Conservation (phyloP, 2,113 vertebrate species). For the Oreochromis spilurus region DNA sequence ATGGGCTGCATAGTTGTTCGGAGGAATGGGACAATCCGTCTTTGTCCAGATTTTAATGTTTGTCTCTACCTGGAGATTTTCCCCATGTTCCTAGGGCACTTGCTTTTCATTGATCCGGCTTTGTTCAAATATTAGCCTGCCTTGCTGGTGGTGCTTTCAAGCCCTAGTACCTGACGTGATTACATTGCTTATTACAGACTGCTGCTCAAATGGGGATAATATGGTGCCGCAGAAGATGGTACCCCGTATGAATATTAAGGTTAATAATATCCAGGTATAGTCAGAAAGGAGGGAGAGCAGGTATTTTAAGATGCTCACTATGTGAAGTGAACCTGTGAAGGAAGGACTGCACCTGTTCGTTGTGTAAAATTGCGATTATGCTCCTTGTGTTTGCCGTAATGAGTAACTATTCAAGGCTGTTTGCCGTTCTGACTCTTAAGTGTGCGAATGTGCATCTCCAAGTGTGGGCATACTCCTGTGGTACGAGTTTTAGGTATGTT, state of each 20-base stretch:
- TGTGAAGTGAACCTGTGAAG: neutral
- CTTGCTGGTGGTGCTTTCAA: constrained; percentile 1
- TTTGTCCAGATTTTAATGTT: constrained; percentile 33
- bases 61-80: constrained; percentile 25
- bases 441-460: neutral
- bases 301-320: constrained; percentile 10
- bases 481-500: neutral
- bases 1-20: neutral
- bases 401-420: constrained; percentile 22
- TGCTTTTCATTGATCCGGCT: constrained; percentile 41
- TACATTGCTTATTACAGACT: constrained; percentile 19
- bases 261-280: neutral
- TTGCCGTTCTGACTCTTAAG: constrained; percentile 14
- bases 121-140: constrained; percentile 52
- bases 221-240: neutral
- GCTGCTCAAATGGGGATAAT: constrained; percentile 1
- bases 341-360: constrained; percentile 18
- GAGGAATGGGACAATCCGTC: constrained; percentile 37
- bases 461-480: neutral
- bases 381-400: constrained; percentile 26
- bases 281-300: neutral
- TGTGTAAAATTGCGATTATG: neutral
- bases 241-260: neutral
- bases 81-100: neutral
- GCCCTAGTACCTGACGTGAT: constrained; percentile 17